Evolutionary conservation across 2,113 vertebrate genomes (phyloP), one percentile per base, ranked within the genome.

Genomic region (Chamaetylas fuelleborni): DNA sequence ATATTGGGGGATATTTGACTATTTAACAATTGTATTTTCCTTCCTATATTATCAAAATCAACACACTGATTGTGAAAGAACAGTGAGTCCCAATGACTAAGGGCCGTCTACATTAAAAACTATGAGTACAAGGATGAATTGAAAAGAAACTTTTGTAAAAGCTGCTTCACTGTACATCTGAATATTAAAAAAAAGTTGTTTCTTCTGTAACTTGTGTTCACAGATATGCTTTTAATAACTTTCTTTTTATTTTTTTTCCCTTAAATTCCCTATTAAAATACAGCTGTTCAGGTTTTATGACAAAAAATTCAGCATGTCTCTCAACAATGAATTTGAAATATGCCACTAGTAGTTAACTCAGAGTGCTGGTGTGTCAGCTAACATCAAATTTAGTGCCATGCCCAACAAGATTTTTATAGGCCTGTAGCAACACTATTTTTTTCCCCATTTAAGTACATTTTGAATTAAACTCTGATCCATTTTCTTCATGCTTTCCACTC

Each of bases 301-400:
- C 24, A 61, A 81, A 70, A 53, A 92, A 66, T 12, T 53, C 38
- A 74, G 28, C 11, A 24, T 61, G 4, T 67, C 43, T 81, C 69
- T 79, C 29, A 45, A 84, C 25, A 93, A 65, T 88, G 17, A 83
- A 67, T 91, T 90, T 85, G 53, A 93, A 86, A 71, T 72, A 88
- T 33, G 29, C 11, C 58, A 73, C 47, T 25, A 51, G 18, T 84
- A 36, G 42, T 83, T 83, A 86, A 74, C 9, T 90, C 47, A 66
- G 47, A 67, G 36, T 85, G 40, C 28, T 74, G 6, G 17, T 86
- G 47, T 77, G 51, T 69, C 90, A 84, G 43, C 53, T 92, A 67
- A n/a, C 25, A 80, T 71, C 54, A 67, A 42, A 72, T 92, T 83
- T 70, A 86, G 28, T 81, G 19, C 47, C 17, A 47, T 19, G 7